Conservation (phyloP, 64 coral and sea anemone genomes). For the Stylophora pistillata region DNA sequence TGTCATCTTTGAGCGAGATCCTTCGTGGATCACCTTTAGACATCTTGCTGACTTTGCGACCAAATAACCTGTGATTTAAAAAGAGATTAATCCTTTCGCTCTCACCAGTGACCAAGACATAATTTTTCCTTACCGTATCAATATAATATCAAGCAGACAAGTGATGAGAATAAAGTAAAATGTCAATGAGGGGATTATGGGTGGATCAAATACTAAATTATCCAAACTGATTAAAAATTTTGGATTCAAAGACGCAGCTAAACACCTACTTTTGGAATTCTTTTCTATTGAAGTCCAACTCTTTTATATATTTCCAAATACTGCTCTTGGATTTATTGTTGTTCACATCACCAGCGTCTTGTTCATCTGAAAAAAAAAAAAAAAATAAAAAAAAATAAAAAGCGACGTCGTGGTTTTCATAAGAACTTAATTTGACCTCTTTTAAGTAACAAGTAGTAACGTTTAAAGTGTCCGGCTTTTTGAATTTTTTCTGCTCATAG, state of each 20-base stretch:
- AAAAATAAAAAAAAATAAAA: background rate
- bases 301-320: constrained; percentile 88
- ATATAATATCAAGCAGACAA: too few species aligned
- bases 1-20: constrained; percentile 87
- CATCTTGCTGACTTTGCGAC: constrained; percentile 72
- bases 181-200: too few species aligned
- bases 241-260: background rate
- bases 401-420: background rate
- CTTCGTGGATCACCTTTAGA: constrained; percentile 48
- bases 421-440: background rate
- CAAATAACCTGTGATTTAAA: constrained; percentile 71
- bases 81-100: background rate
- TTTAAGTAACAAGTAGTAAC: background rate
- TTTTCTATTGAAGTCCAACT: constrained; percentile 78
- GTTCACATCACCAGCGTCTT: constrained; percentile 47
- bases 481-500: too few species aligned
- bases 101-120: too few species aligned
- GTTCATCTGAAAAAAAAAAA: constrained; percentile 50
- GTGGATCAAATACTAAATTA: too few species aligned
- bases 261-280: constrained; percentile 92
- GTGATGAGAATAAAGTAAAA: too few species aligned
- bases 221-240: too few species aligned
- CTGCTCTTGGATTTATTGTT: constrained; percentile 35
- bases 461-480: too few species aligned
- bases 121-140: too few species aligned